Percentiles rank a stretch among this genome's conserved stretches.
phyloP scores from a whole-genome alignment of 2,888 invertebrate species.

The Pelosia muscerda region DNA sequence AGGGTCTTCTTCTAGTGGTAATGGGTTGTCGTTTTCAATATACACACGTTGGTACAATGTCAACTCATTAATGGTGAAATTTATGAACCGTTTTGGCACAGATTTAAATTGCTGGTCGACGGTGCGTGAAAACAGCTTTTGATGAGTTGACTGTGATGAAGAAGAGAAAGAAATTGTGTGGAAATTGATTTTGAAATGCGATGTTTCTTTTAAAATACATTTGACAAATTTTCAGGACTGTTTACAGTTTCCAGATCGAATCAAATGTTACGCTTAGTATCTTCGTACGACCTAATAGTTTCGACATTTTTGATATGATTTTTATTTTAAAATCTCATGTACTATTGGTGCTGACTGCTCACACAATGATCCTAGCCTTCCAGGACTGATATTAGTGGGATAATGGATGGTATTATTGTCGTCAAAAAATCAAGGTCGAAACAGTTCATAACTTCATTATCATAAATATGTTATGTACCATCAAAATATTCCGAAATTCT shows the following conservation, averaged over 20 bases:
- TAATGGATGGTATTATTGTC: no score
- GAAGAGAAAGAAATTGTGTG: neutral
- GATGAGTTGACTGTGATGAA: neutral
- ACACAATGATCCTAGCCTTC: no score
- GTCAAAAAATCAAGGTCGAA: neutral
- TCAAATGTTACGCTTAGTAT: no score
- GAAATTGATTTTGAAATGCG: no score
- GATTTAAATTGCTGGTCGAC: neutral
- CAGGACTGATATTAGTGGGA: no score
- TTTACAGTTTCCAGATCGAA: no score
- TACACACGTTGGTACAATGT: slow-evolving; percentile 13
- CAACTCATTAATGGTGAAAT: slow-evolving; percentile 15
- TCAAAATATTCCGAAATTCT: neutral
- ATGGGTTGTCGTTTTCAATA: slow-evolving; percentile 33
- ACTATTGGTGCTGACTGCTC: no score
- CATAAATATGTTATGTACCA: neutral
- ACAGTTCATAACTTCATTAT: neutral
- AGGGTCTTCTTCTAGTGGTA: slow-evolving; percentile 22
- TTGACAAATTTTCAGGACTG: no score
- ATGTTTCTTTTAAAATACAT: no score
- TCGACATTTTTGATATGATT: no score
- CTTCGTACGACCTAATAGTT: no score
- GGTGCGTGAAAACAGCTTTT: slow-evolving; percentile 9
- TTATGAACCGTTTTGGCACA: slow-evolving; percentile 5
- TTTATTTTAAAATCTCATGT: no score